phyloP scores from a whole-genome alignment of 2,113 vertebrate species.

The Nymphicus hollandicus region DNA sequence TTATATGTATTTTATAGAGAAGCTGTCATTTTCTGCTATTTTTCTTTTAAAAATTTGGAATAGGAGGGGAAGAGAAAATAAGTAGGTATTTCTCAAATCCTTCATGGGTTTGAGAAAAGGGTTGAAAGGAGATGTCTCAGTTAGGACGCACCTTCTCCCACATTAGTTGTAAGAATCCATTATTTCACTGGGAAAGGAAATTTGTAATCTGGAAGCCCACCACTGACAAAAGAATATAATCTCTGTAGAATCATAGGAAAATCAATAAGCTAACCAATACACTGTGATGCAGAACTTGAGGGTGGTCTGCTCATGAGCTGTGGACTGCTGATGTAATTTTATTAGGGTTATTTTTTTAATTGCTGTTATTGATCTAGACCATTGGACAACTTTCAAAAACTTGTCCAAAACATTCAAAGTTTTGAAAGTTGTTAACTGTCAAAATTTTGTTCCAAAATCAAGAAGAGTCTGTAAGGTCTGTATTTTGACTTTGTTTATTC shows the following conservation, averaged over 20 bases:
- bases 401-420: no score
- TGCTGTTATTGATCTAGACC: background rate
- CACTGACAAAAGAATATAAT: background rate
- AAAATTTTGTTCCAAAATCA: background rate
- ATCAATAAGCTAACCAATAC: background rate
- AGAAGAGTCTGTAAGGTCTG: background rate
- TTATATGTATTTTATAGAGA: background rate
- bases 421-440: background rate
- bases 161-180: background rate
- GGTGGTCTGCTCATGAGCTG: background rate
- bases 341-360: background rate
- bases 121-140: background rate
- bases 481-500: background rate
- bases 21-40: background rate
- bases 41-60: background rate
- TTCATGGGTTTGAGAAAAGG: fast-evolving
- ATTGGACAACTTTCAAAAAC: background rate
- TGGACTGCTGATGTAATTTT: background rate
- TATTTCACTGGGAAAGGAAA: background rate
- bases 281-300: background rate
- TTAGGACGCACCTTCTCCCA: background rate
- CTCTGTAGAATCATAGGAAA: background rate
- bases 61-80: background rate
- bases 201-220: background rate
- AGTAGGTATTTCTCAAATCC: background rate